Percentiles rank a stretch among this genome's conserved stretches.
Evolutionary conservation across 23 tunicate genomes (phyloP).

Genomic region (Botrylloides violaceus): DNA sequence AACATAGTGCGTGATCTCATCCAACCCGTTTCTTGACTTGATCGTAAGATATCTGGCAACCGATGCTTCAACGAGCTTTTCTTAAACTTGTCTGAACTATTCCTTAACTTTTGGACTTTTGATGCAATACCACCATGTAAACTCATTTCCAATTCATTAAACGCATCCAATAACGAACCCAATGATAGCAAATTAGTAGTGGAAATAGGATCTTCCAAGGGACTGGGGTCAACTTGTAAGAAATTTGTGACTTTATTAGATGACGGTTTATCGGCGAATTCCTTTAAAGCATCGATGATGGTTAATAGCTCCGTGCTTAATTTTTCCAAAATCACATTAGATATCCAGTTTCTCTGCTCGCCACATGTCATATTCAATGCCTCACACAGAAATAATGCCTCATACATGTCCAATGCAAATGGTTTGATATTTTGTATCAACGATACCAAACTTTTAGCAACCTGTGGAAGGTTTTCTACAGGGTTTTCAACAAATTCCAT

Average conservation of each 20-base stretch:
- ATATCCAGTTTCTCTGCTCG: conserved; percentile 17
- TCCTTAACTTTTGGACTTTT: not conserved
- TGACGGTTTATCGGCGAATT: not conserved
- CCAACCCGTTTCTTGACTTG: conserved; percentile 47
- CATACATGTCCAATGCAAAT: not conserved
- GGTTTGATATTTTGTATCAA: not conserved
- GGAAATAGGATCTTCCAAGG: not conserved
- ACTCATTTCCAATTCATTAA: conserved; percentile 17
- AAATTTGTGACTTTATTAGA: not conserved
- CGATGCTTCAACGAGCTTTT: conserved; percentile 59
- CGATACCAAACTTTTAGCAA: not conserved
- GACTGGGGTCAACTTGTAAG: not conserved
- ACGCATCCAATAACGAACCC: conserved; percentile 17
- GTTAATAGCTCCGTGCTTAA: conserved; percentile 47
- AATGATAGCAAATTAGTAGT: not conserved
- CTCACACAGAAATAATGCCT: conserved; percentile 6
- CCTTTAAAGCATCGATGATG: conserved; percentile 29
- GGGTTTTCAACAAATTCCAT: conserved; percentile 4
- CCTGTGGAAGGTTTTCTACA: not conserved
- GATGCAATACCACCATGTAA: conserved; percentile 4
- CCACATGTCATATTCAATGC: not conserved
- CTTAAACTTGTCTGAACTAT: conserved; percentile 12
- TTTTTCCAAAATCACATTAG: conserved; percentile 58
- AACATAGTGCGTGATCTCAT: conserved; percentile 8
- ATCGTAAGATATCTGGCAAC: conserved; percentile 54